These are phyloP conservation scores for Rhinoraja longicauda DNA, from an alignment of 2,797 vertebrate species.

Conservation along the genomic window DNA sequence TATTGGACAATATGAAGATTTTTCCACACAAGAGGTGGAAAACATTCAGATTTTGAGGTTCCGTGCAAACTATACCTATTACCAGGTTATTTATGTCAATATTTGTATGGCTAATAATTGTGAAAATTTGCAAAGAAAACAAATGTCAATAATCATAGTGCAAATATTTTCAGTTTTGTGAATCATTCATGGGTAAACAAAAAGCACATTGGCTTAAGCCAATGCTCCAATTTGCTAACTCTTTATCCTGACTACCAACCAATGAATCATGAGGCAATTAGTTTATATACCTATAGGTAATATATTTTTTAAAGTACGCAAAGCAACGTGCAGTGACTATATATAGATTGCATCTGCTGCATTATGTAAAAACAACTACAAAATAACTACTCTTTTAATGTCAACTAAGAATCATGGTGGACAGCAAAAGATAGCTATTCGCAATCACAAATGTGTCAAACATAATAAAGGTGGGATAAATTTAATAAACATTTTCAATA, in stretches of 20 bases:
- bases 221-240: background rate
- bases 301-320: background rate
- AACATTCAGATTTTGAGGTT: conserved; percentile 4
- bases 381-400: background rate
- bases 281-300: background rate
- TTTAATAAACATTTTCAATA: conserved; percentile 29
- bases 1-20: background rate
- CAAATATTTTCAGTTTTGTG: background rate
- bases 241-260: background rate
- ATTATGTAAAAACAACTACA: background rate
- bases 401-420: background rate
- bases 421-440: background rate
- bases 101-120: background rate
- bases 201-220: background rate
- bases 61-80: background rate
- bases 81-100: background rate
- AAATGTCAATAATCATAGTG: background rate
- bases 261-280: background rate
- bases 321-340: background rate
- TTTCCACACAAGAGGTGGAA: background rate
- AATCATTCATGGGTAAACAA: background rate
- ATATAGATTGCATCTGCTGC: background rate
- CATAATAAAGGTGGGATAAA: background rate
- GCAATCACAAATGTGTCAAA: background rate
- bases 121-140: background rate